Evolutionary conservation across 2,113 vertebrate genomes (phyloP).

Genomic region (Nothobranchius kuhntae): DNA sequence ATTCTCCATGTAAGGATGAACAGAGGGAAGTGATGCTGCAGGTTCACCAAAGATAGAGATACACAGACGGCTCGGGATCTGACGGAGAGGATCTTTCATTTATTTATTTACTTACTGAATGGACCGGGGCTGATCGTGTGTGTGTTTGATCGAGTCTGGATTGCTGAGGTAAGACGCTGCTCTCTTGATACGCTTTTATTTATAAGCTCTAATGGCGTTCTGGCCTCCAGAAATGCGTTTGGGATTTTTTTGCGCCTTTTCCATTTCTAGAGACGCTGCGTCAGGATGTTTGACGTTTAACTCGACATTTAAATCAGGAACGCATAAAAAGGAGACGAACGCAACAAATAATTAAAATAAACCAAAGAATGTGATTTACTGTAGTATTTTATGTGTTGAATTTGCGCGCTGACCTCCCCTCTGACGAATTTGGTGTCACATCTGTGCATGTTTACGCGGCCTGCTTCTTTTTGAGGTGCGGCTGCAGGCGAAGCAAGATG

Average conservation of each 20-base stretch:
- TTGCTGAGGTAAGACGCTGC: conserved; percentile 59
- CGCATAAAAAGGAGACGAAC: too few relatives aligned
- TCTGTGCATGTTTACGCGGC: conserved; percentile 67
- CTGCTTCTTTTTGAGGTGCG: conserved; percentile 70
- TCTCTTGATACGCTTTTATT: conserved; percentile 6
- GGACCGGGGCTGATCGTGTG: conserved; percentile 37
- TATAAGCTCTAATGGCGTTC: neutral
- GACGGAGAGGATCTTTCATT: conserved; percentile 15
- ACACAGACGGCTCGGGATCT: conserved; percentile 22
- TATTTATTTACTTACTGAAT: conserved; percentile 45
- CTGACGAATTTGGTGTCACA: conserved; percentile 59
- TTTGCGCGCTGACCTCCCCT: conserved; percentile 37
- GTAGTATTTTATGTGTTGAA: neutral
- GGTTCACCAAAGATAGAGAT: conserved; percentile 39
- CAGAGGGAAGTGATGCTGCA: conserved; percentile 64
- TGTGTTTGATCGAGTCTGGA: conserved; percentile 46
- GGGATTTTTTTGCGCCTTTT: conserved; percentile 20
- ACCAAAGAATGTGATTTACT: neutral
- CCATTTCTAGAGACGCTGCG: conserved; percentile 44
- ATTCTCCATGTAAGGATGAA: conserved; percentile 69
- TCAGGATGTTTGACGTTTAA: conserved; percentile 24
- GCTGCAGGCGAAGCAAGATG: conserved; percentile 62
- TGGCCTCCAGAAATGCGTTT: neutral
- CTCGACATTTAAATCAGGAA: neutral
- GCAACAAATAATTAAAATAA: too few relatives aligned